Base-by-base conservation (phyloP, 2,888 invertebrate species). In the Sabatieria punctata region DNA sequence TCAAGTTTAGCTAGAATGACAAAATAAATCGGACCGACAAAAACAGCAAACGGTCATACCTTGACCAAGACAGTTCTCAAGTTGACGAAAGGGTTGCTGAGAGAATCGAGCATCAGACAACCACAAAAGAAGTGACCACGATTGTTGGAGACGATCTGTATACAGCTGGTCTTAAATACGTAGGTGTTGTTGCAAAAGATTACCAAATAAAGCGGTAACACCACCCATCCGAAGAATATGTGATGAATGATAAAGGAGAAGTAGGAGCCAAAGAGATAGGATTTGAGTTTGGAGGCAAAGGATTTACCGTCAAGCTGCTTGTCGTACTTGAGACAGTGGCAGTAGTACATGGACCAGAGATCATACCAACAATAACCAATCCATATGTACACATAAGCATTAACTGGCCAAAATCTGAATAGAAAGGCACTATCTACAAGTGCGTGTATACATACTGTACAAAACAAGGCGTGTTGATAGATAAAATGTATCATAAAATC, bases 61-160 rank as follows among this genome's bases (percentile, higher is more conserved):
- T 22, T 39, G 19, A 22, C 6, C 8, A 39, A 24, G 23, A 18
- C 18, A 6, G 19, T 22, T 22, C 23, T 13, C 11, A 4, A 39
- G 39, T 39, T 39, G 13, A n/a, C 39, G n/a, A 39, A 39, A 23
- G 39, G 39, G 18, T 39, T 39, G 23, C 39, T 39, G 4, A 13
- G 24, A 3, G 39, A 39, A 18, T 39, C 39, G 4, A 24, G 23
- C 39, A 39, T 39, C 4, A 39, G 23, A 22, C 39, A 39, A 22
- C 23, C 39, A 22, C 39, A 39, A 18, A 39, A 39, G 39, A 39
- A 39, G 23, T 39, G 39, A 22, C 39, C 39, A 11, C 23, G 13
- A n/a, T 24, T 24, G 8, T 39, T 22, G 39, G 39, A 23, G 21
- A 22, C 8, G 3, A 22, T 39, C 39, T 39, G 39, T 8, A 37